Evolutionary conservation across 2,797 vertebrate genomes (phyloP), one percentile per base, ranked within the genome.

Genomic region (Balearica regulorum): DNA sequence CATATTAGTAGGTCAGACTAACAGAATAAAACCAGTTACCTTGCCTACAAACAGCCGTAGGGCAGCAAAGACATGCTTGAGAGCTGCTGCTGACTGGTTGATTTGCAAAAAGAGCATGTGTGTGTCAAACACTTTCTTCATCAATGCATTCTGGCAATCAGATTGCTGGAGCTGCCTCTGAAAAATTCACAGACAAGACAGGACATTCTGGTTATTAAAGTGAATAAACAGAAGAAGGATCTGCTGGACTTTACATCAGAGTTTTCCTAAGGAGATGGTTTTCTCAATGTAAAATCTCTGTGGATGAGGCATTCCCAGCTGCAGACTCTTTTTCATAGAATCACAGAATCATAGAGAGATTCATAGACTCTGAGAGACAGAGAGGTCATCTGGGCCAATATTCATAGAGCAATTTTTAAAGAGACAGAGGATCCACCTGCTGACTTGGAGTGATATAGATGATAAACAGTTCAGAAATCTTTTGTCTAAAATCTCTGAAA

Each of bases 101-200:
- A 99, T 99, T 98, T 99, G 99, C 96, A 99, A 98, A 97, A 99
- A 99, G 91, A 99, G 99, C 95, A 99, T 98, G 97, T 99, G 99
- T 8, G 99, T 99, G 97, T 99, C 99, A 96, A 99, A 99, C 68
- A 99, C 99, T 97, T 99, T 99, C 98, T 99, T 99, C 99, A 99
- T 99, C 97, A 99, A 49, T 29, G 97, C 97, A 88, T 99, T 99
- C 96, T 99, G 99, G 71, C 99, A 99, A 39, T 99, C 99, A 33
- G 99, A 99, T 90, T 99, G 98, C 92, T 98, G 98, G 69, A 99
- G 97, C 93, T 99, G 99, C 96, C 99, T 99, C 99, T 99, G 97
- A 87, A 96, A 97, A 84, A 58, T 89, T 71, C 91, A 91, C 76
- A 95, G 39, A 96, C 15, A 80, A 92, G 46, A 90, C 13, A 92